These are phyloP conservation scores for Venusia cambrica DNA, from an alignment of 2,888 invertebrate species.

Conservation along the genomic window DNA sequence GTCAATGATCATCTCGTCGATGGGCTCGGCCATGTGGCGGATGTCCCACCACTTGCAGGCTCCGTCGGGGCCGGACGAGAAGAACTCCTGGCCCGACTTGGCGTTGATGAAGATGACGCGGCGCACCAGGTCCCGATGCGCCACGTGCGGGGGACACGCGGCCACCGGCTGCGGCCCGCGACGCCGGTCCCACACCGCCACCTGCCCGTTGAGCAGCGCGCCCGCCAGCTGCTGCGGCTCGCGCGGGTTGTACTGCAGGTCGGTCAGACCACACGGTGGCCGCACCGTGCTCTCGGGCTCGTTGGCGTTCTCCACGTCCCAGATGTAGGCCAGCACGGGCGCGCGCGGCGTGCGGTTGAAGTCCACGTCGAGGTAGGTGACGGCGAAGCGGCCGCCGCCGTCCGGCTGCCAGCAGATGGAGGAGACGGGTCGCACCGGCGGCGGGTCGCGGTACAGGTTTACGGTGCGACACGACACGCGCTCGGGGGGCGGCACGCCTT, in stretches of 20 bases:
- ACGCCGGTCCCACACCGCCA: conserved; percentile 88
- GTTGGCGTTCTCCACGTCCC: conserved; percentile 95
- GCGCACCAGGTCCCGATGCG: conserved; percentile 93
- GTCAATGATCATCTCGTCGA: conserved; percentile 85
- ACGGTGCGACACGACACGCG: conserved; percentile 86
- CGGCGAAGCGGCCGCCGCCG: conserved; percentile 88
- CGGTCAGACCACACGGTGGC: conserved; percentile 86
- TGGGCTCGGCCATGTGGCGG: conserved; percentile 83
- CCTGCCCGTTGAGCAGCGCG: conserved; percentile 85
- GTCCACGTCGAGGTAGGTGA: conserved; percentile 89
- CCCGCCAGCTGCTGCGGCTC: conserved; percentile 85
- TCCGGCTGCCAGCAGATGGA: conserved; percentile 94
- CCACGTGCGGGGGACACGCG: conserved; percentile 88
- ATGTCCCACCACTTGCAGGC: conserved; percentile 91
- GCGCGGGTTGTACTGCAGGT: conserved; percentile 92
- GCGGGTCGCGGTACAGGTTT: conserved; percentile 89
- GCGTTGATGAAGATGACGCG: conserved; percentile 94
- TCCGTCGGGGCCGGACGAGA: conserved; percentile 95
- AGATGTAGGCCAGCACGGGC: conserved; percentile 82
- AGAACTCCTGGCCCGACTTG: conserved; percentile 96
- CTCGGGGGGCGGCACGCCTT: conserved; percentile 84
- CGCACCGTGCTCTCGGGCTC: conserved; percentile 85
- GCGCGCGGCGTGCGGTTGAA: conserved; percentile 81
- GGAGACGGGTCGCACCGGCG: conserved; percentile 83
- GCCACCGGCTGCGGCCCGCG: conserved; percentile 87